Evolutionary conservation across 2,888 invertebrate genomes (phyloP), one percentile per base, ranked within the genome.

Genomic region (Nomada fucata): DNA sequence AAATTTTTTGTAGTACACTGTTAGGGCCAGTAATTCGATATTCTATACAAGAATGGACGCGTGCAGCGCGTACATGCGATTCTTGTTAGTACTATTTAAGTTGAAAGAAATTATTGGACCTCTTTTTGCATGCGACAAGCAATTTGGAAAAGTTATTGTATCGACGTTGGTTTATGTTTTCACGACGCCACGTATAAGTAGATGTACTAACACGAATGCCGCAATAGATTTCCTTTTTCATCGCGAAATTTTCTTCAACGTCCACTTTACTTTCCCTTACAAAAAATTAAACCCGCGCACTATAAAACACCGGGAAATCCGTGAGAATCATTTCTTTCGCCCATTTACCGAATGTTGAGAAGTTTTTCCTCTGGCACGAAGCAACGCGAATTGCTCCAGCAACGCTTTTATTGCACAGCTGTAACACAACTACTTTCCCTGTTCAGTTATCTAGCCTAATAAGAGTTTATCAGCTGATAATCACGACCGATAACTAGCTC

Each of bases 381-480:
- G 50, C 57, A n/a, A 59, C 13, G 7, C 29, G 50, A 69, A 42
- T 9, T 13, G n/a, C 11, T 15, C 60, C 1, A 4, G 11, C 13
- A 53, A 36, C n/a, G 15, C 15, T 47, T 65, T 52, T 57, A 15
- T 63, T 29, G 23, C 20, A 13, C 1, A 23, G 10, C 7, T 15
- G 20, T n/a, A 26, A 23, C 9, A 13, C 20, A 29, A 44, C 23
- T 61, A 61, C 23, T 76, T 52, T 11, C 47, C 15, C 20, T 26
- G 20, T 13, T 36, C 7, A 36, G 26, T 57, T 72, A 77, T 72
- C 67, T 52, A n/a, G 1, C 55, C n/a, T 61, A 60, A 78, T 50
- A 47, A 10, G 10, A 9, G 23, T 20, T 73, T 73, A 81, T 73
- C 78, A n/a, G 47, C 59, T n/a, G 29, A 42, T 68, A 36, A 69